Conservation (phyloP, 1,140 invertebrate genomes). For the Agraylea sexmaculata region DNA sequence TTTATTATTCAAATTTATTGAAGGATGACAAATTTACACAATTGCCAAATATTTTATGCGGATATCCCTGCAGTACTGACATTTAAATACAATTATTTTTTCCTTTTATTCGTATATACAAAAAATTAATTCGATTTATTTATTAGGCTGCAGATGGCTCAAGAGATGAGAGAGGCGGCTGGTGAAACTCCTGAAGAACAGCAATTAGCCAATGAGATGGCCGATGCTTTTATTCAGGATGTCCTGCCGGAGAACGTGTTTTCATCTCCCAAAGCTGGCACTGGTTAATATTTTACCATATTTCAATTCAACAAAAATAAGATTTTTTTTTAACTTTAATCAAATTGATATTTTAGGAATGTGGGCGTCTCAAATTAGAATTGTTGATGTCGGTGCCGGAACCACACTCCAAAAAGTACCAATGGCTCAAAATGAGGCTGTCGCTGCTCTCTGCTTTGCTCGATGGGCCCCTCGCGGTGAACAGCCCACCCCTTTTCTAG, state of each 20-base stretch:
- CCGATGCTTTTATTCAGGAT: slow-evolving; percentile 90
- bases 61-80: slow-evolving; percentile 33
- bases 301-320: background rate
- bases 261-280: slow-evolving; percentile 90
- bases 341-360: slow-evolving; percentile 46
- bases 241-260: slow-evolving; percentile 88
- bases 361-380: slow-evolving; percentile 91
- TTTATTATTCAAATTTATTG: slow-evolving; percentile 11
- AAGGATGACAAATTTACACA: slow-evolving; percentile 35
- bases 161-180: slow-evolving; percentile 90
- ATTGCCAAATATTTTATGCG: slow-evolving; percentile 21
- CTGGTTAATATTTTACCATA: slow-evolving; percentile 55
- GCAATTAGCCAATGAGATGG: slow-evolving; percentile 92
- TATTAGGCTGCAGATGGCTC: slow-evolving; percentile 58
- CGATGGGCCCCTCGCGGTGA: slow-evolving; percentile 35
- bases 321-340: background rate
- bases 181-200: slow-evolving; percentile 75
- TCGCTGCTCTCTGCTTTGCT: slow-evolving; percentile 64
- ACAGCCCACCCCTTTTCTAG: slow-evolving; percentile 27
- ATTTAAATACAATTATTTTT: slow-evolving; percentile 6
- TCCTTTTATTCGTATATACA: background rate
- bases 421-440: slow-evolving; percentile 94
- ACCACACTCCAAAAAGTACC: slow-evolving; percentile 68
- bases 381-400: slow-evolving; percentile 79
- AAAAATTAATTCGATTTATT: slow-evolving; percentile 13